A percentile compares a stretch with the other conserved stretches of the same genome.
These are phyloP conservation scores for Recurvirostra avosetta DNA, from an alignment of 2,113 vertebrate genomes.

Conservation along the genomic window DNA sequence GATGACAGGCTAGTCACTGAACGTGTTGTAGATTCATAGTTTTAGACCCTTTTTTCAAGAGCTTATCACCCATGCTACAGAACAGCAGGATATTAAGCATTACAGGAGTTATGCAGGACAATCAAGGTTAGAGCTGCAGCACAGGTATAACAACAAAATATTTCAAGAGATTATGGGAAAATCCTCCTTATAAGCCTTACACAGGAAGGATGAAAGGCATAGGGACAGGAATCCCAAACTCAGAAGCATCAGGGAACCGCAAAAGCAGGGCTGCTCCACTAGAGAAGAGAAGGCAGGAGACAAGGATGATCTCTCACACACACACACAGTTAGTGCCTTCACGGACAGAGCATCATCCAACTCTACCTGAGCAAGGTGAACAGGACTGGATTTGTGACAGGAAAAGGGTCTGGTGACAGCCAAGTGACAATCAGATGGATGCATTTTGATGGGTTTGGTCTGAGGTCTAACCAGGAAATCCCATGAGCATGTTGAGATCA, in stretches of 20 bases:
- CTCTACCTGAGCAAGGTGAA: not conserved
- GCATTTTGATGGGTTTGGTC: not conserved
- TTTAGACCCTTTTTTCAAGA: not conserved
- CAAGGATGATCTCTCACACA: not conserved
- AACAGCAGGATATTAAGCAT: not conserved
- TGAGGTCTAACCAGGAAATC: not conserved
- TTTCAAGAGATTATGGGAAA: not conserved
- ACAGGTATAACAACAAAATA: not conserved
- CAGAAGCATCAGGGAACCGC: not conserved
- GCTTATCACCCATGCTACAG: not conserved
- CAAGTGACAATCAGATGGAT: not conserved
- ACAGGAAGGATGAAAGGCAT: not conserved
- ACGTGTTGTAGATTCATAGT: not conserved
- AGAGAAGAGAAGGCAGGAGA: not conserved
- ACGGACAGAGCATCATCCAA: not conserved
- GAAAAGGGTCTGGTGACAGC: not conserved
- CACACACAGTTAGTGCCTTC: not conserved
- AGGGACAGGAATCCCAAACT: not conserved
- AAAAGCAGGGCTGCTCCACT: not conserved
- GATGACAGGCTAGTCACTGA: not conserved
- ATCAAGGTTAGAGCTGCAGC: not conserved
- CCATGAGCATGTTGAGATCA: not conserved
- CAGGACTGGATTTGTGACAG: not conserved
- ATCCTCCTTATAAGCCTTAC: not conserved
- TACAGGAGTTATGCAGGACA: not conserved